These are phyloP conservation scores for Lutraria lutraria DNA, from an alignment of 2,888 invertebrate species.

Conservation along the genomic window DNA sequence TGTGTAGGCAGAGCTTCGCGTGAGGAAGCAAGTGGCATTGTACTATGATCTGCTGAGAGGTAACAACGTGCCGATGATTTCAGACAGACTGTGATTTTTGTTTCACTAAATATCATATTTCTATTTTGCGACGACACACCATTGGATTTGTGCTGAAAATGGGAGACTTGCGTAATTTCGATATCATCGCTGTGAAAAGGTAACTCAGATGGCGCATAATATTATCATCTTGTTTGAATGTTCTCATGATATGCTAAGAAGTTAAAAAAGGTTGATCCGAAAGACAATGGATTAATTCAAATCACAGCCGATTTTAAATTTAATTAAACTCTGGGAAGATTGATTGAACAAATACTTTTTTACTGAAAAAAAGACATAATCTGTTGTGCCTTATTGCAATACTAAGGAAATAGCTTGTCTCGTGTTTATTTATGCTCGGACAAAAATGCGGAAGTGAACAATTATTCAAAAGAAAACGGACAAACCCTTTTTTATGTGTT, in stretches of 20 bases:
- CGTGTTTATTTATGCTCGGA: neutral
- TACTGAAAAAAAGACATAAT: too few relatives aligned
- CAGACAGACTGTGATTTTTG: neutral
- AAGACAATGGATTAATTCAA: neutral
- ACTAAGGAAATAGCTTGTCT: neutral
- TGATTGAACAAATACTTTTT: too few relatives aligned
- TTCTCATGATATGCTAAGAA: neutral
- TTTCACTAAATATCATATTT: neutral
- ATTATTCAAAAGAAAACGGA: neutral
- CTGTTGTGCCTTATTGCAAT: neutral
- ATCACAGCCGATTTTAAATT: neutral
- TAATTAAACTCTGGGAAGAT: too few relatives aligned
- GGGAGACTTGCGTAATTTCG: neutral
- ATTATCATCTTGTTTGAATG: neutral
- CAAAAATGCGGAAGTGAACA: neutral
- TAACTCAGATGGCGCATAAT: neutral
- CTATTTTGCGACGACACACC: neutral
- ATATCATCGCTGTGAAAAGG: neutral
- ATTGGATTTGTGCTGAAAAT: neutral
- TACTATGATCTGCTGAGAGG: neutral
- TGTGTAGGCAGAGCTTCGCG: neutral
- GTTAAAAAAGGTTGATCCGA: neutral
- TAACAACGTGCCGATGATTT: neutral
- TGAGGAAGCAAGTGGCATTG: neutral
- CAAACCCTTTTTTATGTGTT: neutral